phyloP scores from a whole-genome alignment of 2,797 vertebrate genomes.

The Rhinophrynus dorsalis region DNA sequence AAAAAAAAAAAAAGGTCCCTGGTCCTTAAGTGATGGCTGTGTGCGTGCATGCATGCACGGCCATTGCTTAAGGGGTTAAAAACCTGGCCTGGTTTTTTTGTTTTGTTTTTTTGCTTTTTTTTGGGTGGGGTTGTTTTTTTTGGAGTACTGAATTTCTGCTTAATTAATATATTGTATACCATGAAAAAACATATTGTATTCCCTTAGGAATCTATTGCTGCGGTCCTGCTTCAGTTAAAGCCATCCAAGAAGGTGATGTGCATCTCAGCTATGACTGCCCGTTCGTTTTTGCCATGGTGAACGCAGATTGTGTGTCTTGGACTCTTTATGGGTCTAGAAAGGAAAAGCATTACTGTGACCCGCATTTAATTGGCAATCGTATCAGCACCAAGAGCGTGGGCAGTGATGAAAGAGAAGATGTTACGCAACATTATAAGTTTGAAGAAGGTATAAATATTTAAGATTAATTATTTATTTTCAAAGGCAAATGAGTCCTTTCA shows the following conservation, averaged over 20 bases:
- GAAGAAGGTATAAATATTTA: constrained; percentile 65
- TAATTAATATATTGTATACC: no score
- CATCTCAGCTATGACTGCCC: constrained; percentile 77
- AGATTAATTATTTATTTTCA: no score
- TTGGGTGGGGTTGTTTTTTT: no score
- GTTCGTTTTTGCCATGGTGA: constrained; percentile 88
- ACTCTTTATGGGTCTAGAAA: constrained; percentile 65
- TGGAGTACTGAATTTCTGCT: no score
- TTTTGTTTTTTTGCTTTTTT: no score
- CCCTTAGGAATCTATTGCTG: constrained; percentile 82
- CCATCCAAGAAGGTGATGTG: constrained; percentile 73
- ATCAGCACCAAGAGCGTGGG: constrained; percentile 88
- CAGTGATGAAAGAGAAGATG: constrained; percentile 65
- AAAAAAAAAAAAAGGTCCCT: no score
- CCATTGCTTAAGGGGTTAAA: no score
- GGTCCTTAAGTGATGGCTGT: no score
- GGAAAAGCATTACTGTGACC: constrained; percentile 69
- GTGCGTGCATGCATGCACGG: no score
- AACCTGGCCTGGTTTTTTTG: no score
- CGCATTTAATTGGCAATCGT: constrained; percentile 73
- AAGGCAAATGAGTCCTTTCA: no score
- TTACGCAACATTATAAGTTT: constrained; percentile 84
- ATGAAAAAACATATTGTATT: not conserved
- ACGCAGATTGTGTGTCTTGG: constrained; percentile 77
- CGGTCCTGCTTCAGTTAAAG: constrained; percentile 83